Conservation (phyloP, 1,140 invertebrate species). For the Pomacea maculata region DNA sequence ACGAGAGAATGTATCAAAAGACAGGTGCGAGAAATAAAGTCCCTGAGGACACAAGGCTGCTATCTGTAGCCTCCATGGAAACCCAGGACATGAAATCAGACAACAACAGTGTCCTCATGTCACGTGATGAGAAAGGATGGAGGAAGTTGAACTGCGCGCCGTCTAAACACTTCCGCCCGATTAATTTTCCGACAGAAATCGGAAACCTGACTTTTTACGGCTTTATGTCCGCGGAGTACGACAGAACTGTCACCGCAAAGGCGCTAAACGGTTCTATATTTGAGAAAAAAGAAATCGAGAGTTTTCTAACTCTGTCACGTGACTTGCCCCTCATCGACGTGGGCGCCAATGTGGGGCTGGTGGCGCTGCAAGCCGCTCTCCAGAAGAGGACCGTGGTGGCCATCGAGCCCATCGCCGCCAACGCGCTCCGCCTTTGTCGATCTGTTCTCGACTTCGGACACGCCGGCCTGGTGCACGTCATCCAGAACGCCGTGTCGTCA, state of each 20-base stretch:
- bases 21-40: too few relatives aligned
- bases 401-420: slow-evolving; percentile 29
- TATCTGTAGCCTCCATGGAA: too few relatives aligned
- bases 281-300: not conserved
- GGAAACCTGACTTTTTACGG: slow-evolving; percentile 3
- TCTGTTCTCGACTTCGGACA: slow-evolving; percentile 17
- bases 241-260: not conserved
- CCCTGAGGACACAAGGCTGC: too few relatives aligned
- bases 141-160: too few relatives aligned
- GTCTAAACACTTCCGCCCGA: not conserved
- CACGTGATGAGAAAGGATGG: too few relatives aligned
- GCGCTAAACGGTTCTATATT: not conserved
- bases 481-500: not conserved
- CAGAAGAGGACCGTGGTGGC: slow-evolving; percentile 26
- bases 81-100: too few relatives aligned
- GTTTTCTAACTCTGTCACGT: not conserved
- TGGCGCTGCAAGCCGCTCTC: slow-evolving; percentile 30
- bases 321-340: slow-evolving; percentile 29
- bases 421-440: slow-evolving; percentile 31
- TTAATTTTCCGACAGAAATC: not conserved
- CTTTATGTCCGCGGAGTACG: not conserved
- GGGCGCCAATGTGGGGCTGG: slow-evolving; percentile 34
- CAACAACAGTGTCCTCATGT: too few relatives aligned
- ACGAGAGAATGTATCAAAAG: too few relatives aligned
- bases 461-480: slow-evolving; percentile 1